Percentiles rank a stretch among this genome's conserved stretches.
Evolutionary conservation across 2,797 vertebrate genomes (phyloP).

Genomic region (Falco concolor): DNA sequence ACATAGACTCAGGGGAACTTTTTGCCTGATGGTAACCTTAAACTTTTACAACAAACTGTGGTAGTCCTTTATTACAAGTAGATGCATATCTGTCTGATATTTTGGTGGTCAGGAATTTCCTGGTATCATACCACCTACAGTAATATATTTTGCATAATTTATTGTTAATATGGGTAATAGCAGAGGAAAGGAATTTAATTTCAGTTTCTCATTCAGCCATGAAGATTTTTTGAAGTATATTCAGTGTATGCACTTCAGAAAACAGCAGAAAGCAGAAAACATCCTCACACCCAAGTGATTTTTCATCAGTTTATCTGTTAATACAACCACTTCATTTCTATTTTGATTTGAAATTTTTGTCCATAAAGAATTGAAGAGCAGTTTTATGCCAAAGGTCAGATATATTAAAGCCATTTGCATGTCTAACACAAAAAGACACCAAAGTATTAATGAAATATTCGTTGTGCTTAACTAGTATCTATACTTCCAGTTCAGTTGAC

Average conservation of each 20-base stretch:
- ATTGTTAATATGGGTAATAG: background rate
- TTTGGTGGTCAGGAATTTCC: conserved; percentile 42
- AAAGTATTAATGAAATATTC: background rate
- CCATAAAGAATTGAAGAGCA: background rate
- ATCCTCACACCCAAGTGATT: background rate
- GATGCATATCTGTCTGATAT: background rate
- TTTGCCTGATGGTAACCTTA: conserved; percentile 53
- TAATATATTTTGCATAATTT: background rate
- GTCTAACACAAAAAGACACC: background rate
- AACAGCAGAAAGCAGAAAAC: background rate
- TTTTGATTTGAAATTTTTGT: background rate
- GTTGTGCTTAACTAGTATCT: background rate
- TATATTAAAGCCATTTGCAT: background rate
- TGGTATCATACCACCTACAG: background rate
- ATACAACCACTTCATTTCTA: background rate
- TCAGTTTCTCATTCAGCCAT: background rate
- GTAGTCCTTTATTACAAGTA: background rate
- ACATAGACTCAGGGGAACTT: background rate
- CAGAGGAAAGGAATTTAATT: background rate
- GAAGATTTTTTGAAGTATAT: background rate
- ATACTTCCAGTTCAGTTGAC: background rate
- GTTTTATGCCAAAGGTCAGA: background rate
- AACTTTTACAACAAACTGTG: conserved; percentile 24
- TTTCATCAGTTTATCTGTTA: background rate
- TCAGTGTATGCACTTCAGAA: background rate